A percentile compares a stretch with the other conserved stretches of the same genome.
phyloP scores from a whole-genome alignment of 2,797 vertebrate genomes.

The Halcyon badia region DNA sequence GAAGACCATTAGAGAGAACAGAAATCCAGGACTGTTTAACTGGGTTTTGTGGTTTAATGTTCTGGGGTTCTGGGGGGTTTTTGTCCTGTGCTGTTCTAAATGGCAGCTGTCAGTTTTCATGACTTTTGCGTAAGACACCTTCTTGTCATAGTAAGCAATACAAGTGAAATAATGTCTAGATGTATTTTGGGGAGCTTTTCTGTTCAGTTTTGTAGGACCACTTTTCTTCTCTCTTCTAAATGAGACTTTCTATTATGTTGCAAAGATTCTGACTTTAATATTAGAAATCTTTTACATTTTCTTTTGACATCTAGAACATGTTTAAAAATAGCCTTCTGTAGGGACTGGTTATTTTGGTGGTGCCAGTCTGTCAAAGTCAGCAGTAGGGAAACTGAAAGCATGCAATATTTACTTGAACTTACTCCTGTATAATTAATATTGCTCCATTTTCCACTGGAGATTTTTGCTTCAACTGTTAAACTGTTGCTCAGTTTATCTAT shows the following conservation, averaged over 20 bases:
- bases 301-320: neutral
- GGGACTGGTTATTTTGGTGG: neutral
- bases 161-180: neutral
- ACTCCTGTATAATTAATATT: neutral
- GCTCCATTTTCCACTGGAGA: neutral
- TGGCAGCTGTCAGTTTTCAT: neutral
- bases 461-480: neutral
- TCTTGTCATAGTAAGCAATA: neutral
- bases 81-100: neutral
- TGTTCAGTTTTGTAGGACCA: neutral
- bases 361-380: neutral
- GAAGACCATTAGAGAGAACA: neutral
- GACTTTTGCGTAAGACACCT: neutral
- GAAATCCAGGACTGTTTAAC: neutral
- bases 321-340: neutral
- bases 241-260: neutral
- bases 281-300: neutral
- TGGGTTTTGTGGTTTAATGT: neutral
- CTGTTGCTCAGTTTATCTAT: neutral
- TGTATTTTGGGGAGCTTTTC: neutral
- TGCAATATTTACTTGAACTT: neutral
- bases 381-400: neutral
- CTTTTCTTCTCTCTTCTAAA: neutral
- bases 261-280: neutral
- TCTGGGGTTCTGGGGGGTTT: rapidly evolving